Base-by-base conservation (phyloP, 2,113 vertebrate species). In the Platysteira castanea region DNA sequence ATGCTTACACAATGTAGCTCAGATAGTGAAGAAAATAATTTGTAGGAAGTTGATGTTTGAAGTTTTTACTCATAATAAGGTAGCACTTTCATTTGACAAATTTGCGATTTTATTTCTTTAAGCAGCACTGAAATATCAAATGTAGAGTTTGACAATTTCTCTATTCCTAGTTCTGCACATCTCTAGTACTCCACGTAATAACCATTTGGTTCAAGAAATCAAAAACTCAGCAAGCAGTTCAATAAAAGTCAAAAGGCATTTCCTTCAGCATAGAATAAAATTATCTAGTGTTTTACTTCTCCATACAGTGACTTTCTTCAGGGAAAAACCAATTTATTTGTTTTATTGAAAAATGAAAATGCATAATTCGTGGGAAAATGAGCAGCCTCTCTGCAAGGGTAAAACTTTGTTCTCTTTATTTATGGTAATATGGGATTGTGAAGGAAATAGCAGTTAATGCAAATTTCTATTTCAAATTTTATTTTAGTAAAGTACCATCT, bases 221-320 rank as follows among this genome's bases (percentile, higher is more conserved):
- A 60, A 68, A 94, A 95, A 87, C 21, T 73, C 59, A 64, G 53
- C 37, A 88, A 65, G 47, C 21, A 75, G 52, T 81, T 90, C 84
- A 92, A 52, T 89, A 89, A 78, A 95, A 90, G 47, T 89, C 68
- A 95, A 64, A 96, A 92, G 41, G 20, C 53, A 81, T 90, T 94
- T 95, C 28, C 63, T 95, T 87, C 69, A 87, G 47, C 26, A 71
- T 7, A 60, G 67, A 81, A 83, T 59, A 78, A 86, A 91, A 90
- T 86, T 67, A 60, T 84, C 30, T 74, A 50, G 23, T 84, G 37
- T 80, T 96, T 93, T 93, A 74, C 16, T 87, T 67, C 69, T 94
- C 92, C 65, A 50, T 65, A n/a, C 26, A 59, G 30, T 71, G 42
- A 57, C 82, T 95, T 89, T 91, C 53, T 79, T 82, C 19, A 65